phyloP scores from a whole-genome alignment of 2,113 vertebrate species.

The Scomber colias region DNA sequence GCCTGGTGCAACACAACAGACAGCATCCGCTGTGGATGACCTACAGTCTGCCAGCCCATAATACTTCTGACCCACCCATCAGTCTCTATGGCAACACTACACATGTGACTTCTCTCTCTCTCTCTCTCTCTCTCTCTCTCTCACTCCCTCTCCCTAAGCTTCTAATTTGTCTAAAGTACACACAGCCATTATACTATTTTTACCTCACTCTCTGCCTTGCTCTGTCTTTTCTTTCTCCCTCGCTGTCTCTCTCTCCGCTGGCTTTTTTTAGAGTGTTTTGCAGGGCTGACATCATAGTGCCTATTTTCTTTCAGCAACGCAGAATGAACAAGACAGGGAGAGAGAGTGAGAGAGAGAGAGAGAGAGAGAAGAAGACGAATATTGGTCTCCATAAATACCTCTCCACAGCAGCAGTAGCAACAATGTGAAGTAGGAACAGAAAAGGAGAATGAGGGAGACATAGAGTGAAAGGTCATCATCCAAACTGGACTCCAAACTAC shows the following conservation, averaged over 20 bases:
- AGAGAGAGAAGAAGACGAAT: slow-evolving; percentile 36
- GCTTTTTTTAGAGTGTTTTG: slow-evolving; percentile 64
- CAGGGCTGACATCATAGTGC: slow-evolving; percentile 71
- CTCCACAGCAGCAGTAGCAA: slow-evolving; percentile 22
- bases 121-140: background rate
- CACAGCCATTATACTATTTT: slow-evolving; percentile 78
- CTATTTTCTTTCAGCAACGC: slow-evolving; percentile 64
- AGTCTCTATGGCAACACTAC: slow-evolving; percentile 61
- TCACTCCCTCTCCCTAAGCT: slow-evolving; percentile 45
- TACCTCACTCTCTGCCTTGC: slow-evolving; percentile 54
- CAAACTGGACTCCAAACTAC: background rate
- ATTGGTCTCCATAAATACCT: slow-evolving; percentile 60
- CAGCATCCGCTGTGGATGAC: slow-evolving; percentile 51
- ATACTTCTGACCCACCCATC: slow-evolving; percentile 57
- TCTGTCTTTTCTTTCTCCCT: slow-evolving; percentile 41
- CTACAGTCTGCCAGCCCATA: slow-evolving; percentile 62
- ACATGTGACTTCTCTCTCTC: slow-evolving; percentile 61
- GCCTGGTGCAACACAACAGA: slow-evolving; percentile 30
- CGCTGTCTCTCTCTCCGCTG: slow-evolving; percentile 18
- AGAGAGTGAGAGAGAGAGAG: background rate
- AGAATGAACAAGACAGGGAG: slow-evolving; percentile 44
- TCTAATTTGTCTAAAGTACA: slow-evolving; percentile 79
- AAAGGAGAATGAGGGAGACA: background rate
- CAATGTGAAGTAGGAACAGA: background rate
- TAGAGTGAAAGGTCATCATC: background rate